These are phyloP conservation scores for Xanthorhoe designata DNA, from an alignment of 2,888 invertebrate genomes.

Conservation along the genomic window DNA sequence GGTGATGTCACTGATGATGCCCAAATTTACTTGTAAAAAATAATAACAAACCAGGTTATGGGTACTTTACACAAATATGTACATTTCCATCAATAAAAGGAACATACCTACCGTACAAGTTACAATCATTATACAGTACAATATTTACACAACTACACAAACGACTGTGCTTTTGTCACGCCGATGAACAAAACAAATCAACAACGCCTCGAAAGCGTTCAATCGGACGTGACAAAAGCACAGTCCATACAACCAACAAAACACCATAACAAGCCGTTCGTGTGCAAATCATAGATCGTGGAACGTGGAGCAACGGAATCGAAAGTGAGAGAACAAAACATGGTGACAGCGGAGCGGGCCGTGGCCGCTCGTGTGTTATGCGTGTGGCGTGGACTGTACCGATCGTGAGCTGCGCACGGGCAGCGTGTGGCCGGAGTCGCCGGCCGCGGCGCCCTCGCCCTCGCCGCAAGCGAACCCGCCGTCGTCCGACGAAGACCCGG, in stretches of 20 bases:
- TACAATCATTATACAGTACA: slow-evolving; percentile 46
- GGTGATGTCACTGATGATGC: slow-evolving; percentile 58
- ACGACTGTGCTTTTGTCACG: slow-evolving; percentile 64
- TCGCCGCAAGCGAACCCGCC: slow-evolving; percentile 80
- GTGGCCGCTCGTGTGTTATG: slow-evolving; percentile 58
- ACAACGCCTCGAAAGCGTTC: slow-evolving; percentile 47
- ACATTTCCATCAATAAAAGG: slow-evolving; percentile 28
- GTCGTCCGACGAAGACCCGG: slow-evolving; percentile 84
- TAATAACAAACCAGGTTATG: slow-evolving; percentile 29
- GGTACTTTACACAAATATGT: slow-evolving; percentile 21
- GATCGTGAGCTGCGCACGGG: slow-evolving; percentile 84
- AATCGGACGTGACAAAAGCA: slow-evolving; percentile 62
- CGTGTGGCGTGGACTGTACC: slow-evolving; percentile 70
- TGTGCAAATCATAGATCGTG: slow-evolving; percentile 79
- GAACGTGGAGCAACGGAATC: slow-evolving; percentile 75
- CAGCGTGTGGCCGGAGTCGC: slow-evolving; percentile 81
- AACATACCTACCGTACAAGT: slow-evolving; percentile 9
- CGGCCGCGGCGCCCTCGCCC: slow-evolving; percentile 66
- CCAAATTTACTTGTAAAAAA: slow-evolving; percentile 52
- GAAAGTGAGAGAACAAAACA: slow-evolving; percentile 60
- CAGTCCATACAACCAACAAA: slow-evolving; percentile 59
- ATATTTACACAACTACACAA: slow-evolving; percentile 57
- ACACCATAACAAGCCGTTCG: slow-evolving; percentile 75
- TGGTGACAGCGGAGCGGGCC: slow-evolving; percentile 41
- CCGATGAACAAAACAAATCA: slow-evolving; percentile 44